These are phyloP conservation scores for Sinocyclocheilus rhinocerous DNA, from an alignment of 2,113 vertebrate genomes.

Conservation along the genomic window DNA sequence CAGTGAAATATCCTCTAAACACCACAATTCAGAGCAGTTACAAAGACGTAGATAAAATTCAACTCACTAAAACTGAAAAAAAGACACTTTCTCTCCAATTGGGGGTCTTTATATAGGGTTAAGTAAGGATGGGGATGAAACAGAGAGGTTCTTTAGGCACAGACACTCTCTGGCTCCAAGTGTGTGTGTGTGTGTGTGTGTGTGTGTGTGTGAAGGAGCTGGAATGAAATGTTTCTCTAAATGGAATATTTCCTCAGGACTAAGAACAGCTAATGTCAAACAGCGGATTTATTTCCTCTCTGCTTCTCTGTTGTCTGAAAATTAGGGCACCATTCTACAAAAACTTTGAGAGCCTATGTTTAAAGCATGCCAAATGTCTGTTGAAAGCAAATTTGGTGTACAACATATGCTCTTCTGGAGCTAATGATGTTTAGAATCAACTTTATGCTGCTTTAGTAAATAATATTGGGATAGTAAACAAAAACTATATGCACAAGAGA, in stretches of 20 bases:
- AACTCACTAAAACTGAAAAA: too few species aligned
- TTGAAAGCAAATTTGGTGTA: background rate
- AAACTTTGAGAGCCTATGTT: background rate
- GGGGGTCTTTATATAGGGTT: background rate
- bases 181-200: slow-evolving; percentile 1
- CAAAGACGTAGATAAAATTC: background rate
- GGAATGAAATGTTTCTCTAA: slow-evolving; percentile 55
- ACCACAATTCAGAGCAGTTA: background rate
- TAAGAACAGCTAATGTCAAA: slow-evolving; percentile 63
- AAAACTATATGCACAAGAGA: background rate
- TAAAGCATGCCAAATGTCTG: background rate
- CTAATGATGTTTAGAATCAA: background rate
- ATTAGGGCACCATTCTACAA: background rate
- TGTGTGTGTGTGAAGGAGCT: background rate
- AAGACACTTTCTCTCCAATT: too few species aligned
- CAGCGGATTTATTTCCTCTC: background rate
- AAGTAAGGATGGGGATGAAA: slow-evolving; percentile 25
- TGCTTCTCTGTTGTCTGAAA: background rate
- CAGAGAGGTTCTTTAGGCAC: background rate
- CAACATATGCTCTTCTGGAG: background rate
- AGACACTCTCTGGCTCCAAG: background rate
- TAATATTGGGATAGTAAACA: background rate
- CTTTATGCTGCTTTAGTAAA: background rate
- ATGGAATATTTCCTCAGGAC: slow-evolving; percentile 61
- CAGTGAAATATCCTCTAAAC: background rate